Base-by-base conservation (phyloP, 2,888 invertebrate species). In the Conistra vaccinii region DNA sequence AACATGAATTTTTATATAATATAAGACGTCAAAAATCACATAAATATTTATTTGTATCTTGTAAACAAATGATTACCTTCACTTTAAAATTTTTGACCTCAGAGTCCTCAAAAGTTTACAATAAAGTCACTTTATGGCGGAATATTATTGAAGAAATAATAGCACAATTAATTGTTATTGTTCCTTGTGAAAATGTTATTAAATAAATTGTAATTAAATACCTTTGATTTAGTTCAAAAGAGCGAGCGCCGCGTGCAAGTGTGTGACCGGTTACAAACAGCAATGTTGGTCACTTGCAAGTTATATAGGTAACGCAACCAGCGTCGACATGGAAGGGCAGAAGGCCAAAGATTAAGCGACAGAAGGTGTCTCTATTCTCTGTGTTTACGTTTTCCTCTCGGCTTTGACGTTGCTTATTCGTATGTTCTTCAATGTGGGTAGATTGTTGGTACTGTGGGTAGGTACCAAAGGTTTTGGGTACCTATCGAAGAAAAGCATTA, bases 271-370 rank as follows among this genome's bases (percentile, higher is more conserved):
- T 80, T 89, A 89, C 85, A 91, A 92, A 92, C 90, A 87, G 86
- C 67, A 85, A 88, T 90, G 90, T 89, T 63, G 76, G 90, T 83
- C 78, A 87, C 82, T 85, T 79, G 85, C 85, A 86, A 89, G 91
- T 92, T 93, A 92, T 94, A 92, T 94, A 93, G 89, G 77, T 81
- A 83, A 74, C 86, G 91, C 85, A 87, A 87, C 84, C 83, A 83
- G 83, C 80, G 84, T 78, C 83, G 81, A 76, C 82, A 85, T 91
- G 93, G 94, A 91, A 94, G 93, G 94, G 94, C 91, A 90, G 89
- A 89, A 90, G 90, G 91, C 87, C 93, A 91, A 88, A 91, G 89
- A 90, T 76, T 88, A 88, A 76, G 78, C 55, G 69, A 61, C 84
- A 85, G 86, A 84, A 76, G 81, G 82, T 58, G 74, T 79, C 45